These are phyloP conservation scores for Chymomyza amoena DNA, from an alignment of 2,888 invertebrate genomes.

Conservation along the genomic window DNA sequence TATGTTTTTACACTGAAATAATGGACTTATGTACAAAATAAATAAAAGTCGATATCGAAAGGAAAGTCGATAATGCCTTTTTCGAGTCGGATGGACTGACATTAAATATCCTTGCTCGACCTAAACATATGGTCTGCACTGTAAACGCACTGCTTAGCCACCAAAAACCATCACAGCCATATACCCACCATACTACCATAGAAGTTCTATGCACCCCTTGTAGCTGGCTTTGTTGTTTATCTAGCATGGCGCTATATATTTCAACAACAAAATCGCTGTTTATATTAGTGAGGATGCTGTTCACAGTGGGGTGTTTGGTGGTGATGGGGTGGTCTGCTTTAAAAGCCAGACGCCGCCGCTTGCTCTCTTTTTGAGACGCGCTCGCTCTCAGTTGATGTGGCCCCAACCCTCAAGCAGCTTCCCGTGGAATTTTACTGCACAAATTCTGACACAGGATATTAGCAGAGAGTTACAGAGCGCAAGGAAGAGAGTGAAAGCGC, in stretches of 20 bases:
- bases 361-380: constrained; percentile 28
- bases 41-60: too few relatives aligned
- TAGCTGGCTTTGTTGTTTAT: constrained; percentile 58
- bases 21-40: too few relatives aligned
- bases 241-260: constrained; percentile 39
- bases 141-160: not conserved
- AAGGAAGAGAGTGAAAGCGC: constrained; percentile 13
- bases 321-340: constrained; percentile 24
- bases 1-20: too few relatives aligned
- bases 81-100: too few relatives aligned
- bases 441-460: constrained; percentile 66
- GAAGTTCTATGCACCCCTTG: constrained; percentile 46
- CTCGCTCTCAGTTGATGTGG: constrained; percentile 10
- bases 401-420: constrained; percentile 46
- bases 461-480: constrained; percentile 17
- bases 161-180: not conserved
- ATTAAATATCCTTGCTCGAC: not conserved
- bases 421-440: constrained; percentile 57
- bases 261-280: constrained; percentile 57
- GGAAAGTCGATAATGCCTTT: too few relatives aligned
- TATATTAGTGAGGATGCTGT: constrained; percentile 55
- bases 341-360: constrained; percentile 22
- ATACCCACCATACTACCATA: not conserved
- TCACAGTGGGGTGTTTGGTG: constrained; percentile 29
- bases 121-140: not conserved